phyloP scores from a whole-genome alignment of 2,888 invertebrate species.

The Hecatera dysodea region DNA sequence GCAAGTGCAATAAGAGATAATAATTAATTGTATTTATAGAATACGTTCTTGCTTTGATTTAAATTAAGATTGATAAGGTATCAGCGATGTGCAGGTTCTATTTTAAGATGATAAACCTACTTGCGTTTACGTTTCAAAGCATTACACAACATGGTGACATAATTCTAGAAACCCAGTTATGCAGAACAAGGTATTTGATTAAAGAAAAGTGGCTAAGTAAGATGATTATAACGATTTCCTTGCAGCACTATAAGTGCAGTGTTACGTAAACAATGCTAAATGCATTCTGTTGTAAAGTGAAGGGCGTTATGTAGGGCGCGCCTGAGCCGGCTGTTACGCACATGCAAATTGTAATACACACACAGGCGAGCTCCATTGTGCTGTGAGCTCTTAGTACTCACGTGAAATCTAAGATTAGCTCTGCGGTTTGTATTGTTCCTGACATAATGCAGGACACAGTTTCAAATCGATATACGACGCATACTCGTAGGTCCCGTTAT shows the following conservation, averaged over 20 bases:
- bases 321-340: slow-evolving; percentile 62
- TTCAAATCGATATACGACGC: slow-evolving; percentile 44
- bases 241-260: slow-evolving; percentile 68
- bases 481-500: slow-evolving; percentile 25
- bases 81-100: slow-evolving; percentile 31
- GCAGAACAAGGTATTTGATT: slow-evolving; percentile 33
- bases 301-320: slow-evolving; percentile 74
- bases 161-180: slow-evolving; percentile 38
- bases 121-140: slow-evolving; percentile 17
- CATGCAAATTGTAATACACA: slow-evolving; percentile 59
- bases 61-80: slow-evolving; percentile 43
- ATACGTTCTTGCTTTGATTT: slow-evolving; percentile 30
- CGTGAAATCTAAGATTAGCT: slow-evolving; percentile 57
- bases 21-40: slow-evolving; percentile 33
- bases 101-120: slow-evolving; percentile 27
- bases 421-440: slow-evolving; percentile 46
- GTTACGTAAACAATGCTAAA: slow-evolving; percentile 68
- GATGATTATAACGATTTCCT: slow-evolving; percentile 64
- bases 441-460: slow-evolving; percentile 43
- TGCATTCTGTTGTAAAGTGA: slow-evolving; percentile 72
- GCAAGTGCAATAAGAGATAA: slow-evolving; percentile 22
- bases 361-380: slow-evolving; percentile 54
- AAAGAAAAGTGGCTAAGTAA: slow-evolving; percentile 46
- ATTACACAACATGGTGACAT: slow-evolving; percentile 31
- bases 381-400: slow-evolving; percentile 46